phyloP scores from a whole-genome alignment of 1,140 invertebrate species.

The Drosophila carrolli region DNA sequence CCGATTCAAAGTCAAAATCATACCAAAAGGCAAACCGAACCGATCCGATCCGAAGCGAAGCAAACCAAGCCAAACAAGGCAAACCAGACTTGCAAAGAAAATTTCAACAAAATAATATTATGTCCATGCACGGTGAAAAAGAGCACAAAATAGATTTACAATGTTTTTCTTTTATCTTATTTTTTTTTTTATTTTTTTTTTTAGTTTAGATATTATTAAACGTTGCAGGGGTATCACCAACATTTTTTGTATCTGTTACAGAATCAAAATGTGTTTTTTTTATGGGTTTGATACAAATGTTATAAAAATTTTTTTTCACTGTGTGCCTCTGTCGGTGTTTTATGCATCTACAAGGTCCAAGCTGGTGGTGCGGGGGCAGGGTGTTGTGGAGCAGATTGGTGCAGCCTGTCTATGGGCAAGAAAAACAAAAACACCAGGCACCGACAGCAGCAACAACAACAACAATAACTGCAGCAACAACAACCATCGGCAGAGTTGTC shows the following conservation, averaged over 20 bases:
- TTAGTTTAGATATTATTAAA: background rate
- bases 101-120: conserved; percentile 56
- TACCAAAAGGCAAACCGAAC: conserved; percentile 42
- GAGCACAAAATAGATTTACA: background rate
- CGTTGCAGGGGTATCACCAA: background rate
- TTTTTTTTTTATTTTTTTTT: background rate
- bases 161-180: background rate
- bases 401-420: conserved; percentile 40
- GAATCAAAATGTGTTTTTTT: background rate
- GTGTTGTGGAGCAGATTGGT: conserved; percentile 24
- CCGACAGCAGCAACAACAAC: conserved; percentile 32
- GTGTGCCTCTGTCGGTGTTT: conserved; percentile 25
- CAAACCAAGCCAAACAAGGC: conserved; percentile 62
- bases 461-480: conserved; percentile 23
- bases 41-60: conserved; percentile 34
- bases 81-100: conserved; percentile 68
- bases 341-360: conserved; percentile 42
- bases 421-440: conserved; percentile 16
- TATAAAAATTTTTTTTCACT: background rate
- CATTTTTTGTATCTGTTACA: too few species aligned
- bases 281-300: background rate
- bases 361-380: background rate
- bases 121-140: conserved; percentile 30
- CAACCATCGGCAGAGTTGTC: conserved; percentile 52
- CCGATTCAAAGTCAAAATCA: conserved; percentile 50